Conservation (phyloP, 2,888 invertebrate species). For the Brenthis hecate region DNA sequence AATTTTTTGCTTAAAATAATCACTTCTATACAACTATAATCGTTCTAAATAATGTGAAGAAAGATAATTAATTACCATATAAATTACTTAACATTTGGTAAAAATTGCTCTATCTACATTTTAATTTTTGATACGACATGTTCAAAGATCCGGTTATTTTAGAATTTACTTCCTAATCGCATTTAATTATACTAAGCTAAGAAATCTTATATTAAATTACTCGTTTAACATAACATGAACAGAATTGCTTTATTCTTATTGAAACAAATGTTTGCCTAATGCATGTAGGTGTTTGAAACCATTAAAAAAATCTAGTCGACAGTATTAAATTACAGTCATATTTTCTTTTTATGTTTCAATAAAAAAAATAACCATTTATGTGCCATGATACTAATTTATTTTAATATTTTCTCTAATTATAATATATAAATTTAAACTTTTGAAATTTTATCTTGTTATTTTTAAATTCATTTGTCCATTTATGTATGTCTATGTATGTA, state of each 20-base stretch:
- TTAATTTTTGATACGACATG: constrained; percentile 29
- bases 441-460: too few species aligned
- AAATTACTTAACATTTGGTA: constrained; percentile 3
- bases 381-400: too few species aligned
- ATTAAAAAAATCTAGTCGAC: constrained; percentile 11
- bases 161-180: constrained; percentile 60
- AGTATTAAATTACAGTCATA: constrained; percentile 3
- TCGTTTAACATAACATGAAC: constrained; percentile 55
- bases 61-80: constrained; percentile 4
- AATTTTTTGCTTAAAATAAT: too few species aligned
- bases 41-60: constrained; percentile 3
- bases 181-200: constrained; percentile 56
- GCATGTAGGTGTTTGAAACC: constrained; percentile 19
- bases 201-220: constrained; percentile 52
- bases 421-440: too few species aligned
- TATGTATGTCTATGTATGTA: neutral
- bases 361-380: neutral
- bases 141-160: constrained; percentile 24
- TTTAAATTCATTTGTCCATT: neutral
- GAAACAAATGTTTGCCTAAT: constrained; percentile 23
- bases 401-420: too few species aligned
- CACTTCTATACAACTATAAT: neutral
- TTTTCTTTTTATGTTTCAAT: constrained; percentile 13
- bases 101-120: constrained; percentile 33
- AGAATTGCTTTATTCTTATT: constrained; percentile 28